Percentiles rank a stretch among this genome's conserved stretches.
These are phyloP conservation scores for Neelides folsomi DNA, from an alignment of 2,888 invertebrate species.

Conservation along the genomic window DNA sequence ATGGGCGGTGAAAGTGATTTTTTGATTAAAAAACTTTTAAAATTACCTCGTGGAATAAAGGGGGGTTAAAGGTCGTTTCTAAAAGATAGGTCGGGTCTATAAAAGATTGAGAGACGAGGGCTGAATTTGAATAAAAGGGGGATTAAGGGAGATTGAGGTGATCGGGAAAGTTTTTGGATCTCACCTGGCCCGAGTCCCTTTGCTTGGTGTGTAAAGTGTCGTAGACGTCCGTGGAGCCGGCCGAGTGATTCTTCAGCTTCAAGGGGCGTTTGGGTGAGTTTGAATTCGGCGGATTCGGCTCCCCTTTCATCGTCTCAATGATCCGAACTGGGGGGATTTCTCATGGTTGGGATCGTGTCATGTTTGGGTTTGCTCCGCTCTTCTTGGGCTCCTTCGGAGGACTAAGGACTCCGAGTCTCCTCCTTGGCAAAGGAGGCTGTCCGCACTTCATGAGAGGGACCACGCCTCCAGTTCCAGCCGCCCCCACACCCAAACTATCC, in stretches of 20 bases:
- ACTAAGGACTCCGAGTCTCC: background rate
- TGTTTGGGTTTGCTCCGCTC: conserved; percentile 2
- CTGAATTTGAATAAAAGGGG: background rate
- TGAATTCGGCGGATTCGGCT: background rate
- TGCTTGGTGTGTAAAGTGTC: conserved; percentile 24
- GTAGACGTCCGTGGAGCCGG: conserved; percentile 25
- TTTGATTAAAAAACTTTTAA: background rate
- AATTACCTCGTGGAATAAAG: conserved; percentile 15
- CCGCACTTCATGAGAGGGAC: too few species aligned
- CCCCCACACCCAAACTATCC: too few species aligned
- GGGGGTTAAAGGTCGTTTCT: conserved; percentile 13
- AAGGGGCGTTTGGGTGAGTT: conserved; percentile 22
- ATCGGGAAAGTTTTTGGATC: background rate
- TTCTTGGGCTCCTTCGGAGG: background rate
- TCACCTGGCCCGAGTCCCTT: background rate
- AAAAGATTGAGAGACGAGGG: background rate
- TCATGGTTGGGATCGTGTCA: conserved; percentile 2
- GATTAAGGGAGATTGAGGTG: conserved; percentile 1
- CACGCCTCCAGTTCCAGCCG: too few species aligned
- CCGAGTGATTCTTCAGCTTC: conserved; percentile 29
- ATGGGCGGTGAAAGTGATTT: too few species aligned
- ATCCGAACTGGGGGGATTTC: background rate
- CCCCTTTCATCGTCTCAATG: conserved; percentile 3
- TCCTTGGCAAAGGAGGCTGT: too few species aligned
- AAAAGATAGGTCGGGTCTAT: background rate